Evolutionary conservation across 1,140 invertebrate genomes (phyloP).

Genomic region (Leptinotarsa undecemlineata): DNA sequence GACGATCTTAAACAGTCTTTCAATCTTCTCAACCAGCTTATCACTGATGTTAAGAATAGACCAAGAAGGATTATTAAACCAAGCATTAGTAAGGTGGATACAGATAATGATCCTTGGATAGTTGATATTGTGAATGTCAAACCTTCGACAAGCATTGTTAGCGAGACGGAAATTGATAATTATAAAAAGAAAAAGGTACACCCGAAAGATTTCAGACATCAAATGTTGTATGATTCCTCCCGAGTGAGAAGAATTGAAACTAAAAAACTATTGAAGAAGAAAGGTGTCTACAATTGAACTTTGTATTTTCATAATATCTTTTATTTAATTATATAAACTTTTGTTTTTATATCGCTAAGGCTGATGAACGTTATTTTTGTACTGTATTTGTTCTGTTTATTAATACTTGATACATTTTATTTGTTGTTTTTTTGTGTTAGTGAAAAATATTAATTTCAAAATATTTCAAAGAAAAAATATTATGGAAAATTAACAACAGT

Average conservation of each 20-base stretch:
- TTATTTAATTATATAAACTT: background rate
- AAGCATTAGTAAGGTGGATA: background rate
- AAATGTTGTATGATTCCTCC: conserved; percentile 38
- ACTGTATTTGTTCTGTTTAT: background rate
- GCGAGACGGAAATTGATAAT: conserved; percentile 23
- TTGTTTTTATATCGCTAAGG: background rate
- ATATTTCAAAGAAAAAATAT: no score
- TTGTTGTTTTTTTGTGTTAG: no score
- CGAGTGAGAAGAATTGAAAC: conserved; percentile 39
- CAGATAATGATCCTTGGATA: conserved; percentile 25
- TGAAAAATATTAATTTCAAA: no score
- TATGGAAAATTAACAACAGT: no score
- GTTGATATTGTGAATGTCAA: conserved; percentile 23
- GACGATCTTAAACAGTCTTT: conserved; percentile 9
- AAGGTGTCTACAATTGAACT: conserved; percentile 19
- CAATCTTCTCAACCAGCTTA: conserved; percentile 29
- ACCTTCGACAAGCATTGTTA: conserved; percentile 32
- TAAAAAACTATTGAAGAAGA: conserved; percentile 35
- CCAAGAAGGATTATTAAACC: conserved; percentile 35
- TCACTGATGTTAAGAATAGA: conserved; percentile 40
- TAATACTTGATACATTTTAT: background rate
- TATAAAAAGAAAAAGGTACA: conserved; percentile 26
- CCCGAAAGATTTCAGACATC: conserved; percentile 47
- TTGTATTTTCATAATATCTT: background rate
- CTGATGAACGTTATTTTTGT: conserved; percentile 5